Evolutionary conservation across 2,113 vertebrate genomes (phyloP), one percentile per base, ranked within the genome.

Genomic region (Uropsilus gracilis): DNA sequence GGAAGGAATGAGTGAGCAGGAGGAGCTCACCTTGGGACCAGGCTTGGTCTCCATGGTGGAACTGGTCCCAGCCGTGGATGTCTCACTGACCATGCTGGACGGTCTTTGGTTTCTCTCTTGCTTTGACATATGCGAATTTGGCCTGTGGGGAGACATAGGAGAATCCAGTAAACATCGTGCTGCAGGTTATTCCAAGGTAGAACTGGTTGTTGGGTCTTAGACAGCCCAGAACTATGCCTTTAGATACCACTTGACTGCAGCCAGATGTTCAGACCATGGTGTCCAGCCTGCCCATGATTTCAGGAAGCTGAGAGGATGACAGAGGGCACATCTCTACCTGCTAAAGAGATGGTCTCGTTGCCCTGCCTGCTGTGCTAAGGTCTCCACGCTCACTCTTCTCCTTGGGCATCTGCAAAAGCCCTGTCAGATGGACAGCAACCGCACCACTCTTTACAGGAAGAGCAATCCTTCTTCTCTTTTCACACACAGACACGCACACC

Each of bases 31-130:
- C 99, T 99, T 99, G 95, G 97, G 96, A 84, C 96, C 98, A 89
- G 98, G 98, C 92, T 98, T 98, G 89, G 96, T 63, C 87, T 99
- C 99, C 92, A 98, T 97, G 34, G 98, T 98, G 95, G 99, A 98
- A 0, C 98, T 93, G 87, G 99, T 99, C 97, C 99, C 98, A 26
- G 98, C 97, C 22, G 99, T 98, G 92, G 99, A 99, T 0, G 99
- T 98, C 97, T 99, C 99, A 87, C 99, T 99, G 98, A 99, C 99
- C 99, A 99, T 99, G 97, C 98, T 99, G 97, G 99, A 98, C 44
- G 99, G 99, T 98, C 99, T 99, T 97, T 99, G 99, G 98, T 98
- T 98, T 97, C 97, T 95, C 26, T 98, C 98, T 96, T 98, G 99
- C 97, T 99, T 99, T 95, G 98, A 99, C 99, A 99, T 99, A 94